Evolutionary conservation across 2,797 vertebrate species (phyloP).

Genomic region (Rallus crepitans): DNA sequence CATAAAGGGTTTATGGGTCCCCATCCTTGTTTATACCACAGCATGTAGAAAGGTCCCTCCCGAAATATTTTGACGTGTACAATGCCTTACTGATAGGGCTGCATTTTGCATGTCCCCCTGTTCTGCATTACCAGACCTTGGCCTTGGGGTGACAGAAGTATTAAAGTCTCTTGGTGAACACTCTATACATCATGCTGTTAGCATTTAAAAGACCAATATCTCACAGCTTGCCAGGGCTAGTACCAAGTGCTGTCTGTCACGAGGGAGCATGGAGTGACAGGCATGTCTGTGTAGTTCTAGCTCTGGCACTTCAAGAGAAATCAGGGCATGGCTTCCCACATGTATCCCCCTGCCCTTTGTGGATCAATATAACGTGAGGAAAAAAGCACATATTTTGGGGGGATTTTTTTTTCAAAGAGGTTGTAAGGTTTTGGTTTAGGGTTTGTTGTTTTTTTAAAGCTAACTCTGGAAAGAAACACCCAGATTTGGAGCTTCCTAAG

Average conservation of each 20-base stretch:
- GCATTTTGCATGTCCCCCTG: neutral
- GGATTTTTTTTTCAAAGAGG: accelerated
- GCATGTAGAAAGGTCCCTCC: neutral
- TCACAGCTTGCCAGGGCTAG: neutral
- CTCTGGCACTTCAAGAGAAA: neutral
- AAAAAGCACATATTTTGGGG: neutral
- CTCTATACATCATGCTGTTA: neutral
- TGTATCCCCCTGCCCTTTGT: neutral
- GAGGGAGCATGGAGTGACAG: neutral
- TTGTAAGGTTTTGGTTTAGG: neutral
- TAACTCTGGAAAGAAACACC: neutral
- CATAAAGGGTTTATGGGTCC: neutral
- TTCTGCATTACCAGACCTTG: neutral
- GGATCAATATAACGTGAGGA: neutral
- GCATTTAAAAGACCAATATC: neutral
- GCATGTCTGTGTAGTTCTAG: neutral
- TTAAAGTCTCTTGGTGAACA: neutral
- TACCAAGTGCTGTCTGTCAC: neutral
- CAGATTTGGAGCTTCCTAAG: neutral
- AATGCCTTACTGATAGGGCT: neutral
- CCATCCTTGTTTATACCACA: neutral
- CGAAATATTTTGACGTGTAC: neutral
- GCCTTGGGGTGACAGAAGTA: neutral
- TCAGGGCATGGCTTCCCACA: neutral
- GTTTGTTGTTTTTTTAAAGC: neutral